Conservation (phyloP, 2,797 vertebrate species). For the Halcyon leucocephala region DNA sequence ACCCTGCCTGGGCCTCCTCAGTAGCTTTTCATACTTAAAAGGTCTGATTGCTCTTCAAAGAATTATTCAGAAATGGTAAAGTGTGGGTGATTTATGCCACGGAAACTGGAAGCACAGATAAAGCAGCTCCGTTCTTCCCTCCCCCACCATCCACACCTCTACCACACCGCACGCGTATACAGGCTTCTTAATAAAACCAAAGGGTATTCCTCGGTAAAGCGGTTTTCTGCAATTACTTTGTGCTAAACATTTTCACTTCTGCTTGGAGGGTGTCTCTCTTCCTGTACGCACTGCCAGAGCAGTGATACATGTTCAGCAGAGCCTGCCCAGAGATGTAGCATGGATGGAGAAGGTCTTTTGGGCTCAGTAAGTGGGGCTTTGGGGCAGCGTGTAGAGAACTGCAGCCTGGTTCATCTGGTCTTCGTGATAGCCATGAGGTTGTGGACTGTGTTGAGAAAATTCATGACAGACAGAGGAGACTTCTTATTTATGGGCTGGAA, state of each 20-base stretch:
- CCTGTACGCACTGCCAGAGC: background rate
- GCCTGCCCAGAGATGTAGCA: fast-evolving
- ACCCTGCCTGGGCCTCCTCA: background rate
- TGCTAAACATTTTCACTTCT: conserved; percentile 58
- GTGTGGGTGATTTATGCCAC: background rate
- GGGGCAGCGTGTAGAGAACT: background rate
- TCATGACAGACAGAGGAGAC: background rate
- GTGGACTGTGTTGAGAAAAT: background rate
- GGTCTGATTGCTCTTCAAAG: conserved; percentile 16
- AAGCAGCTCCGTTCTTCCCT: background rate
- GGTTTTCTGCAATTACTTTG: conserved; percentile 61
- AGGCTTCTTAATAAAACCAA: conserved; percentile 17
- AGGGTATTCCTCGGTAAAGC: conserved; percentile 60
- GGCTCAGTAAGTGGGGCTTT: fast-evolving
- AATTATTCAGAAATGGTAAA: background rate
- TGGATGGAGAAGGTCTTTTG: background rate
- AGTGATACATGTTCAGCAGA: background rate
- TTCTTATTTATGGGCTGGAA: background rate
- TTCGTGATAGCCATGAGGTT: fast-evolving
- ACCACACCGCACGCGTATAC: background rate
- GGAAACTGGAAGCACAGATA: background rate
- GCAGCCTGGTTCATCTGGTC: fast-evolving
- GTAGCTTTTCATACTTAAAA: background rate
- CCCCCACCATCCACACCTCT: conserved; percentile 7
- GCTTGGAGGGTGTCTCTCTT: conserved; percentile 10